Conservation (phyloP, 1,140 invertebrate genomes). For the Alviniconcha marisindica region DNA sequence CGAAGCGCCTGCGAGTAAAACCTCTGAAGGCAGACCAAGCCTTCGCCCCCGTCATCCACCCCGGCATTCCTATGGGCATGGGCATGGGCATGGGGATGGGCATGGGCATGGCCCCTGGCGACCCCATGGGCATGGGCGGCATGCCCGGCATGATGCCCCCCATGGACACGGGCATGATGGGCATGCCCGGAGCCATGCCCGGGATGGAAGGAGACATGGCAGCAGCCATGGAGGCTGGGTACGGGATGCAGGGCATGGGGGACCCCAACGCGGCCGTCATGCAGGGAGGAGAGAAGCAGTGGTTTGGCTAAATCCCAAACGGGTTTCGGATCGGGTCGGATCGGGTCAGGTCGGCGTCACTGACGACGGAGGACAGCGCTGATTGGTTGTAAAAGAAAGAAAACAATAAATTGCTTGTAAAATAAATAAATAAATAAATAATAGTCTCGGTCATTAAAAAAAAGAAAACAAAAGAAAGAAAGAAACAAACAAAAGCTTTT, state of each 20-base stretch:
- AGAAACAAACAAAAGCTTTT: neutral
- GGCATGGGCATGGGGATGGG: constrained; percentile 1
- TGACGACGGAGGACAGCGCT: too few relatives aligned
- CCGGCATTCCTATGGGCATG: neutral
- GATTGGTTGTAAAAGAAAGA: too few relatives aligned
- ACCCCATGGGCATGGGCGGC: neutral
- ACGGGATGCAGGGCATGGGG: neutral
- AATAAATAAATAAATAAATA: neutral
- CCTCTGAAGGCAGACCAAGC: constrained; percentile 13
- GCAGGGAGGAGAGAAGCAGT: neutral
- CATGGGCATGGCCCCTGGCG: constrained; percentile 13
- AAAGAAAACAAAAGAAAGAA: neutral
- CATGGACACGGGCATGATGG: constrained; percentile 31
- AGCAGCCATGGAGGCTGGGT: neutral
- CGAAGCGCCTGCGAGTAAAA: constrained; percentile 22
- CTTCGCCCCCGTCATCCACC: constrained; percentile 18
- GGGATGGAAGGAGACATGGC: neutral
- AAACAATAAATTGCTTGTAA: too few relatives aligned
- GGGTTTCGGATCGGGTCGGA: too few relatives aligned
- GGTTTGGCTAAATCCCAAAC: neutral
- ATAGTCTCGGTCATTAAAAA: neutral
- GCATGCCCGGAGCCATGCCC: constrained; percentile 5
- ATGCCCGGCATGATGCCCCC: constrained; percentile 14
- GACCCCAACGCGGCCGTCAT: neutral
- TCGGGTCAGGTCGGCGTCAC: too few relatives aligned